A percentile compares a stretch with the other conserved stretches of the same genome.
Evolutionary conservation across 2,888 invertebrate genomes (phyloP).

Genomic region (Callosobruchus maculatus): DNA sequence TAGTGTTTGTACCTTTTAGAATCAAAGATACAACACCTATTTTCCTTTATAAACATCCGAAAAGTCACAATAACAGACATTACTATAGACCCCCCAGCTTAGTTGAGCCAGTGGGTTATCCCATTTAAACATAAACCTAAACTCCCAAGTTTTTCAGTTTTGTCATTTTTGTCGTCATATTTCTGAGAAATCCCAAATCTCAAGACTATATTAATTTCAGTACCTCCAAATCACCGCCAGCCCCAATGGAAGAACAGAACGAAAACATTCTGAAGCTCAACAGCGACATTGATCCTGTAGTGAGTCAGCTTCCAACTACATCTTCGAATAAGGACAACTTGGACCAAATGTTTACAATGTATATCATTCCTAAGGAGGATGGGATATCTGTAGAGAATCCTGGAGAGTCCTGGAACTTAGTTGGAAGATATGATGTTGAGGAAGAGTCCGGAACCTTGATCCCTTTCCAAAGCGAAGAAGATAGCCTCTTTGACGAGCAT

Average conservation of each 20-base stretch:
- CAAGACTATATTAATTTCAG: too few relatives aligned
- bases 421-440: conserved; percentile 47
- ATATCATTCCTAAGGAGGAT: conserved; percentile 41
- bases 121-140: too few relatives aligned
- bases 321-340: conserved; percentile 27
- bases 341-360: conserved; percentile 43
- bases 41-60: too few relatives aligned
- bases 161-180: too few relatives aligned
- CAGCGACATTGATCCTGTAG: conserved; percentile 29
- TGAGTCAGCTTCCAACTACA: conserved; percentile 20
- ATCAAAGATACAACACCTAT: too few relatives aligned
- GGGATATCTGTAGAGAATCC: conserved; percentile 36
- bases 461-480: conserved; percentile 38
- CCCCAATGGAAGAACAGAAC: conserved; percentile 12
- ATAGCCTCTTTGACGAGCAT: conserved; percentile 37
- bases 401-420: conserved; percentile 43
- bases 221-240: background rate
- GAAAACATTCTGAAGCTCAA: conserved; percentile 18
- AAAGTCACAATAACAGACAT: too few relatives aligned
- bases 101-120: too few relatives aligned
- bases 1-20: too few relatives aligned
- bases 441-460: conserved; percentile 46
- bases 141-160: too few relatives aligned
- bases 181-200: too few relatives aligned
- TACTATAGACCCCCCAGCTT: too few relatives aligned